These are phyloP conservation scores for Lagopus muta DNA, from an alignment of 2,113 vertebrate species.

Conservation along the genomic window DNA sequence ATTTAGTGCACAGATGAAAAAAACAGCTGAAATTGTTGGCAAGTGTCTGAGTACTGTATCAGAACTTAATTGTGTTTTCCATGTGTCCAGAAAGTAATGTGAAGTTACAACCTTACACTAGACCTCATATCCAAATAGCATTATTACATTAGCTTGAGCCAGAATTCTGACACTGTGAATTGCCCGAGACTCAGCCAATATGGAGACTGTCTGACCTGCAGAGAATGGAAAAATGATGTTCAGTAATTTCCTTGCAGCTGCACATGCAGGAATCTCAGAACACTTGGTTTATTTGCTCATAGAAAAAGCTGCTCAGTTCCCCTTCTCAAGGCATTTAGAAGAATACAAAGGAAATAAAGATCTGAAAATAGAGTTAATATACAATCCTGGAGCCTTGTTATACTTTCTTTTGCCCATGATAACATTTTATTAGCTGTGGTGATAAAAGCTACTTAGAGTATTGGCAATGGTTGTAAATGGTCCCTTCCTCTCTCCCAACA, in stretches of 20 bases:
- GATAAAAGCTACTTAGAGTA: conserved; percentile 13
- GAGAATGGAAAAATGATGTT: not conserved
- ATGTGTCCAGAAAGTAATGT: not conserved
- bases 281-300: not conserved
- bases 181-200: not conserved
- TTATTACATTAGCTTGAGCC: not conserved
- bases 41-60: not conserved
- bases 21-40: not conserved
- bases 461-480: not conserved
- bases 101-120: not conserved
- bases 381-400: not conserved
- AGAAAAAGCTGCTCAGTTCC: not conserved
- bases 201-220: not conserved
- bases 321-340: not conserved
- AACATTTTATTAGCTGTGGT: conserved; percentile 2
- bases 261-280: not conserved
- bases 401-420: not conserved
- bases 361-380: not conserved
- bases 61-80: not conserved
- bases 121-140: not conserved
- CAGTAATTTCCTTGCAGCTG: not conserved
- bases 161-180: not conserved
- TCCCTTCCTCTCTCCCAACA: not conserved
- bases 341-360: not conserved
- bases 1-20: not conserved